Evolutionary conservation across 64 coral and sea anemone species (phyloP), one percentile per base, ranked within the genome.

Genomic region (Cladopsammia gracilis): DNA sequence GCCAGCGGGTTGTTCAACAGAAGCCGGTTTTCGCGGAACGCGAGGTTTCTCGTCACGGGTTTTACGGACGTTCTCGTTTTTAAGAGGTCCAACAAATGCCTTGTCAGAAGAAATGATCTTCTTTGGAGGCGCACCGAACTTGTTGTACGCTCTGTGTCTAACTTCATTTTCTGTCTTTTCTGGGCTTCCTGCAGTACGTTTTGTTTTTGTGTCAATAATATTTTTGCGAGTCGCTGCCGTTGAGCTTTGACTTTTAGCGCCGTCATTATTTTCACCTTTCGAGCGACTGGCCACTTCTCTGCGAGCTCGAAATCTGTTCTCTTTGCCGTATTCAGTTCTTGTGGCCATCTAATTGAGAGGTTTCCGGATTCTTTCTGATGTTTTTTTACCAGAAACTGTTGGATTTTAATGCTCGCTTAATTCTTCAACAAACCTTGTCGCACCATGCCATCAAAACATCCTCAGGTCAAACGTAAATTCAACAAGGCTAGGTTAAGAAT

Each of bases 181-280:
- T 58, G 77, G 48, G 6, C 77, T 64, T 43, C 67, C 71, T 25
- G 78, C 18, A 82, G 56, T 75, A n/a, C 92, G 92, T 25, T 89
- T 89, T 89, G 92, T 83, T 89, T 94, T 94, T 20, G 77, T 75
- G 78, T 94, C 92, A 94, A 94, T n/a, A n/a, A n/a, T 89, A 62
- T 75, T 90, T 62, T 73, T 88, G 44, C 92, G 85, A 70, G 64
- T 10, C 20, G 42, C 51, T 11, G 24, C 10, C 6, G 49, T 62
- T 77, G 91, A 56, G 80, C 46, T 84, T 49, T 84, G 66, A 94
- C 73, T 89, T 12, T 22, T 61, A 10, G 43, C 7, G 73, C 26
- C 60, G 24, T 73, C 69, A 25, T 75, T 48, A 49, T 89, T 94
- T 52, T 87, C 56, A 49, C 58, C 47, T 79, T 88, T 89, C 6